phyloP scores from a whole-genome alignment of 1,140 invertebrate genomes.

The fruit fly (Drosophila melanogaster) region DNA sequence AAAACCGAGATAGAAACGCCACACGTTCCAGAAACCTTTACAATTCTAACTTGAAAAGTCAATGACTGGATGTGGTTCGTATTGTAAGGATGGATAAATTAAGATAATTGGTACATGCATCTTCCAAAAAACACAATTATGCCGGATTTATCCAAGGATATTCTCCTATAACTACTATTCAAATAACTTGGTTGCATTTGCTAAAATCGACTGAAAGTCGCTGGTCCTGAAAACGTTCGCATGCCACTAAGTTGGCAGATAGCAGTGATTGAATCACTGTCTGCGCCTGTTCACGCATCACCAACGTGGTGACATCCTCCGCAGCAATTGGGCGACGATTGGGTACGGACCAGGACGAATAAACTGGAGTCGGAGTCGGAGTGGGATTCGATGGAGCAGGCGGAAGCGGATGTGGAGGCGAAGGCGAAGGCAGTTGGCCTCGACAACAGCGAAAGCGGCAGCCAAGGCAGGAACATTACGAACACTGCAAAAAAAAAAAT shows the following conservation, averaged over 20 bases:
- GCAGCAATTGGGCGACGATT: slow-evolving; percentile 51
- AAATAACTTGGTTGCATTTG: too few species aligned
- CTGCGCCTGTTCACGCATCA: slow-evolving; percentile 61
- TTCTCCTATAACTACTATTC: too few species aligned
- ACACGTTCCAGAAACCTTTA: too few species aligned
- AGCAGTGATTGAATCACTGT: slow-evolving; percentile 55
- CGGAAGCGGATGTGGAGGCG: neutral
- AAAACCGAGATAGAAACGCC: neutral
- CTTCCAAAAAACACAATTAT: too few species aligned
- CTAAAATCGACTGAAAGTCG: slow-evolving; percentile 1
- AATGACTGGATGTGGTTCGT: neutral
- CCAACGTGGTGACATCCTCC: slow-evolving; percentile 50
- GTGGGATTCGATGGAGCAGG: neutral
- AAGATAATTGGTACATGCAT: too few species aligned
- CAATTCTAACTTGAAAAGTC: neutral
- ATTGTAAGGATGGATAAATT: too few species aligned
- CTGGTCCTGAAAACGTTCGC: slow-evolving; percentile 13
- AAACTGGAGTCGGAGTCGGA: neutral
- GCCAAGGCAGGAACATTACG: slow-evolving; percentile 5
- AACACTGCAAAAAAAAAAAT: slow-evolving; percentile 14
- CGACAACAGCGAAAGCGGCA: slow-evolving; percentile 33
- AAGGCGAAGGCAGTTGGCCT: slow-evolving; percentile 32
- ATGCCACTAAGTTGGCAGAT: slow-evolving; percentile 29
- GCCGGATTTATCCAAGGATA: too few species aligned
- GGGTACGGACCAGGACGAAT: slow-evolving; percentile 23